Evolutionary conservation across 2,888 invertebrate species (phyloP), one percentile per base, ranked within the genome.

Genomic region (Tanytarsus gracilentus): DNA sequence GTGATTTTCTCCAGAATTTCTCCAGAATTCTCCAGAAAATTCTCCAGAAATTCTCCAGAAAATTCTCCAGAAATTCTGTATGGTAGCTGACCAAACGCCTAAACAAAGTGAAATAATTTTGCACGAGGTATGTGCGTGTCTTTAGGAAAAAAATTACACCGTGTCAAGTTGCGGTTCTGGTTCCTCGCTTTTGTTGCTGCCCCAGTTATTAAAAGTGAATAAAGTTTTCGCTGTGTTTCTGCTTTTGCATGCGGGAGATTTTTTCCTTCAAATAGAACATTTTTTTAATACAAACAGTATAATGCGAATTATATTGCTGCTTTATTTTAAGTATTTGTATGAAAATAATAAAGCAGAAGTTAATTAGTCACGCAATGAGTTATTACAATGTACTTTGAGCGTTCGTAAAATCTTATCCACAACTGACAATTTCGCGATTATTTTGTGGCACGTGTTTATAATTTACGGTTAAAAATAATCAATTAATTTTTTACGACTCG

Each of bases 281-380:
- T n/a, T n/a, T n/a, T n/a, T n/a, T n/a, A n/a, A 39, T 39, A 39
- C 36, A 36, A 18, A 30, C 29, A n/a, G 18, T 36, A 33, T 36
- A 53, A 53, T 36, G 53, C 53, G 33, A 52, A 52, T 52, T 52
- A 8, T 16, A 8, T 26, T 27, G n/a, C 27, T 26, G 26, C 11
- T 30, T 5, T 30, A 33, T 33, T 53, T 36, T 36, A 53, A 53
- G 25, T 18, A 23, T 36, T 14, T 6, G 18, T 16, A 39, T 6
- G 39, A 53, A 21, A 53, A 53, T 53, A 53, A 53, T 36, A 44
- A 44, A 49, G 27, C 7, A 11, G 55, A 7, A 39, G 40, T 27
- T 27, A 56, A 56, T 56, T 56, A 56, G 39, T 56, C 55, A 56
- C 55, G 55, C 55, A 40, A 56, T 16, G 18, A 7, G 44, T 9